Base-by-base conservation (phyloP, 2,797 vertebrate genomes). In the Parauchenoglanis punctatus region DNA sequence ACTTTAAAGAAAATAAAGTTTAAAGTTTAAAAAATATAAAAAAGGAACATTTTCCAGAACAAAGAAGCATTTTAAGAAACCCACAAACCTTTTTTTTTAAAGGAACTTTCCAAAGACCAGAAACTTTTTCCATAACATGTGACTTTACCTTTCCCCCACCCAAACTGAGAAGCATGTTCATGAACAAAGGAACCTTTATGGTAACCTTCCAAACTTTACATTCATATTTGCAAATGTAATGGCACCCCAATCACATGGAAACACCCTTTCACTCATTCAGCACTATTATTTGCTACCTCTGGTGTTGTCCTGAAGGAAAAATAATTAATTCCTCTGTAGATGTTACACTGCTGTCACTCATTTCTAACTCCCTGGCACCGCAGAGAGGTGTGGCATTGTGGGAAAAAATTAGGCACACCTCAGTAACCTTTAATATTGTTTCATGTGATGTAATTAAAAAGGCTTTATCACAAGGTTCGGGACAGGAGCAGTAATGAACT, bases 391-490 rank as follows among this genome's bases (percentile, higher is more conserved):
- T 85, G 80, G 81, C 80, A 58, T 61, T 85, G 73, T 84, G 87
- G 76, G 61, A 58, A 84, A 89, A 85, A 89, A 91, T 91, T 89
- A 89, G 89, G 70, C 88, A 91, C 90, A 92, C 90, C 89, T 90
- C 86, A 90, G 88, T 92, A 90, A 88, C 88, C 89, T 92, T 92
- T 91, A 92, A 91, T 92, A 92, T 91, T 91, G 87, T 93, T 92
- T 92, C 86, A 91, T 90, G 88, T 84, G 73, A 90, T 76, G 84
- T 91, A 93, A 93, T 93, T 93, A 93, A 92, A 92, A 91, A 92
- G 86, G 85, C 83, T 92, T 93, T 92, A 93, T 92, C 89, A 89
- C 88, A 88, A 87, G 83, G 87, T 88, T 87, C 85, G 85, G 86
- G 88, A 91, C 88, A 89, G 90, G 87, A 86, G 87, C 88, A 87